Percentiles rank a stretch among this genome's conserved stretches.
Evolutionary conservation across 2,797 vertebrate species (phyloP).

Genomic region (Brachyalestes nurse): DNA sequence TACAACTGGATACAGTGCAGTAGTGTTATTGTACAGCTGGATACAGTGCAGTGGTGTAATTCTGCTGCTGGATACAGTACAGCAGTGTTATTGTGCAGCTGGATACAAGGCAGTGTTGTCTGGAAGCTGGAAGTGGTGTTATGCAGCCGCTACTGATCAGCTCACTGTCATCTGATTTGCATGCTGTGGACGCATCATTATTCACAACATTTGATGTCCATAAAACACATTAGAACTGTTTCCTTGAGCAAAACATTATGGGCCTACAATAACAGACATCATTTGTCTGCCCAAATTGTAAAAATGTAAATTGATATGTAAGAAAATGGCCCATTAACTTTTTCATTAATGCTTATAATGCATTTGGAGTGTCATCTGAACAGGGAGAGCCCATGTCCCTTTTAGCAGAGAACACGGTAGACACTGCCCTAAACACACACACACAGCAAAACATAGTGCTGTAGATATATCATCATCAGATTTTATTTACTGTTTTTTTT

Average conservation of each 20-base stretch:
- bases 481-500: neutral
- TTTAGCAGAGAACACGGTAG: constrained; percentile 64
- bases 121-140: constrained; percentile 77
- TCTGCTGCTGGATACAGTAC: neutral
- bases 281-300: constrained; percentile 97
- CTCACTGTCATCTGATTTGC: constrained; percentile 91
- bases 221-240: constrained; percentile 99
- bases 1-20: neutral
- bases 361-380: constrained; percentile 89
- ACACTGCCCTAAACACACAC: constrained; percentile 33
- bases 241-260: constrained; percentile 92
- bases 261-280: constrained; percentile 91
- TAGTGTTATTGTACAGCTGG: neutral
- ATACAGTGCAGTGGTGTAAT: no score
- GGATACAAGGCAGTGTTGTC: constrained; percentile 28
- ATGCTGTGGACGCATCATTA: constrained; percentile 96
- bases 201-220: constrained; percentile 97
- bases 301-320: constrained; percentile 99
- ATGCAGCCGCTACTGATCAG: constrained; percentile 91
- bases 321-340: constrained; percentile 99
- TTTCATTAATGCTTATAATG: constrained; percentile 99
- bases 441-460: neutral
- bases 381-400: constrained; percentile 75
- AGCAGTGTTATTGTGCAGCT: constrained; percentile 28
- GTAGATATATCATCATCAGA: neutral